Conservation (phyloP, 2,797 vertebrate genomes). For the Enteromius thamalakanensis region DNA sequence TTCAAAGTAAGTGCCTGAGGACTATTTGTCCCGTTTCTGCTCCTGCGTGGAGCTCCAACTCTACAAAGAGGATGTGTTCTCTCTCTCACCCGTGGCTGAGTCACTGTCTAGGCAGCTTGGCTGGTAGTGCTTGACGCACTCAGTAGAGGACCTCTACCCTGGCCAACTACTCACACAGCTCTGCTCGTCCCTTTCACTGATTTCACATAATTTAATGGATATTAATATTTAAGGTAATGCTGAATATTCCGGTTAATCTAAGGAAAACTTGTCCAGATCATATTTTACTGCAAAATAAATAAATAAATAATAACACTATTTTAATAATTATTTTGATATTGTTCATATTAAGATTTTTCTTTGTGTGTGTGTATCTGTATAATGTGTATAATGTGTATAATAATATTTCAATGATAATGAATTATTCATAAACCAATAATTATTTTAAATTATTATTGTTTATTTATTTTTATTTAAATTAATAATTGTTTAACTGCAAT, state of each 20-base stretch:
- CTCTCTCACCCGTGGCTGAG: conserved; percentile 76
- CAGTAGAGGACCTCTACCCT: conserved; percentile 60
- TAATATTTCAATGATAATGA: background rate
- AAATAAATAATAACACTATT: background rate
- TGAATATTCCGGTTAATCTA: background rate
- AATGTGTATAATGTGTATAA: no score
- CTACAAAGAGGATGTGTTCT: conserved; percentile 77
- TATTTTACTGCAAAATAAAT: background rate
- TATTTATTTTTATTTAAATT: background rate
- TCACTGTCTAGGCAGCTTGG: conserved; percentile 80
- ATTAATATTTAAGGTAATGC: background rate
- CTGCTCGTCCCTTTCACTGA: background rate
- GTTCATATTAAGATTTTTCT: background rate
- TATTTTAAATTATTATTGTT: background rate
- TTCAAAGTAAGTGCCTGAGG: conserved; percentile 45
- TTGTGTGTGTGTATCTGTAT: no score
- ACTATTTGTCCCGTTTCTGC: conserved; percentile 36
- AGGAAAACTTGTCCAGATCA: background rate
- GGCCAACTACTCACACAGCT: conserved; percentile 13
- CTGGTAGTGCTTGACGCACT: conserved; percentile 71
- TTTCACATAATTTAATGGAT: background rate
- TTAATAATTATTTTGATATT: background rate
- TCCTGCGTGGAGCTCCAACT: conserved; percentile 62
- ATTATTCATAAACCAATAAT: background rate
- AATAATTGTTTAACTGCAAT: background rate